Percentiles rank a stretch among this genome's conserved stretches.
Evolutionary conservation across 2,113 vertebrate genomes (phyloP).

Genomic region (Colius striatus): DNA sequence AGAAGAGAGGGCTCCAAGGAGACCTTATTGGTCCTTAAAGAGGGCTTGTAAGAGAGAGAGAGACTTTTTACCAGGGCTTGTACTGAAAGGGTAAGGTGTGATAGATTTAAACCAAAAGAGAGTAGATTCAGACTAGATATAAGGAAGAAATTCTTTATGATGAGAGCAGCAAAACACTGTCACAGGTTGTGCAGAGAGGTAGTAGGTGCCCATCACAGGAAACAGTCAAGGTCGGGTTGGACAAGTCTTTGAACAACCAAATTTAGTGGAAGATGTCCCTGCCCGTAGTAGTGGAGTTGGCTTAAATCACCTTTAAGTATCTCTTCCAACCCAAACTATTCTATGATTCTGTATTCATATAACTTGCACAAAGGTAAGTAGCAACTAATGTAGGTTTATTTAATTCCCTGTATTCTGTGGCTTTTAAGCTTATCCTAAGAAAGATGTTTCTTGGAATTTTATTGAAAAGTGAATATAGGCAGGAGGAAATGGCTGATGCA

Average conservation of each 20-base stretch:
- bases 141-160: too few relatives aligned
- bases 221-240: too few relatives aligned
- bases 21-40: background rate
- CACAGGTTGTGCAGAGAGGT: too few relatives aligned
- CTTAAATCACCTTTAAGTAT: background rate
- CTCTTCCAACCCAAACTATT: background rate
- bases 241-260: too few relatives aligned
- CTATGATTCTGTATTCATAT: background rate
- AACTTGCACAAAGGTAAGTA: background rate
- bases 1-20: background rate
- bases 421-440: background rate
- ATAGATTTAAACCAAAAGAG: too few relatives aligned
- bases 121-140: too few relatives aligned
- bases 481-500: background rate
- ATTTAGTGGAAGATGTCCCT: too few relatives aligned
- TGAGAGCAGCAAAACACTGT: too few relatives aligned
- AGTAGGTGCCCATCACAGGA: too few relatives aligned
- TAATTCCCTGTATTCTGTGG: background rate
- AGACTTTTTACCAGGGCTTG: too few relatives aligned
- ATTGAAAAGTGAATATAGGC: background rate
- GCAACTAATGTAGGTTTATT: rapidly evolving
- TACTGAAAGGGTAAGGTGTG: too few relatives aligned
- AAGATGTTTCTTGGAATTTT: background rate
- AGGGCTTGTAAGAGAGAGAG: background rate
- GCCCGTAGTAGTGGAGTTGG: too few relatives aligned